A percentile compares a stretch with the other conserved stretches of the same genome.
Evolutionary conservation across 2,113 vertebrate genomes (phyloP).

Genomic region (Perccottus glenii): DNA sequence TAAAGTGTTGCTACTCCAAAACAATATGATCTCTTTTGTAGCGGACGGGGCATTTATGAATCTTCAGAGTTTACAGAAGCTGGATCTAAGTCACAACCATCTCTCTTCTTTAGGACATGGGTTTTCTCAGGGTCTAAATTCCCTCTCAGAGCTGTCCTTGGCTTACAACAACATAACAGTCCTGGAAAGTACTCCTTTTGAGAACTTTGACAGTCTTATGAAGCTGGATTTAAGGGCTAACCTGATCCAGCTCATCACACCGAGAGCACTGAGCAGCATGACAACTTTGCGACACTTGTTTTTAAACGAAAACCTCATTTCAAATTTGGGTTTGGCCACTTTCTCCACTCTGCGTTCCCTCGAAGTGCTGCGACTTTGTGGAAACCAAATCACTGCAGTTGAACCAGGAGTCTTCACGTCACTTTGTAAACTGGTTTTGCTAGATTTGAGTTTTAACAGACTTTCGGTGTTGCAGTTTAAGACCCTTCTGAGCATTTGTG

Average conservation of each 20-base stretch:
- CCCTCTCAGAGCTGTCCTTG: not conserved
- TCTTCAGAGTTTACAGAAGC: not conserved
- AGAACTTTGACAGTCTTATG: not conserved
- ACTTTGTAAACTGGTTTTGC: not conserved
- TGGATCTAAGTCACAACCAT: not conserved
- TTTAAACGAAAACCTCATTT: not conserved
- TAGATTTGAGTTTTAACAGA: not conserved
- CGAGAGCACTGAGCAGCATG: not conserved
- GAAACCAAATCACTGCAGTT: not conserved
- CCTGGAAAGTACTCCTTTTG: not conserved
- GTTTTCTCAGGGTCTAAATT: not conserved
- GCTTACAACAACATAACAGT: slow-evolving; percentile 1
- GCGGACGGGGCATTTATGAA: not conserved
- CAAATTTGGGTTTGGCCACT: not conserved
- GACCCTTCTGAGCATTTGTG: slow-evolving; percentile 4
- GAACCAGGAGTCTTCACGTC: not conserved
- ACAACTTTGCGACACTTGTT: not conserved
- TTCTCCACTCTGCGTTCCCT: slow-evolving; percentile 4
- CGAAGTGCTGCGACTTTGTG: not conserved
- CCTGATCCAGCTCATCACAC: not conserved
- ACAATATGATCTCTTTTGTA: not conserved
- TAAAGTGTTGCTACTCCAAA: not conserved
- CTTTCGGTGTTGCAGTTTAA: not conserved
- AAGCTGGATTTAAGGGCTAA: slow-evolving; percentile 1
- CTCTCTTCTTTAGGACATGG: not conserved